Conservation (phyloP, 2,113 vertebrate genomes). For the Corythornis madagascariensis region DNA sequence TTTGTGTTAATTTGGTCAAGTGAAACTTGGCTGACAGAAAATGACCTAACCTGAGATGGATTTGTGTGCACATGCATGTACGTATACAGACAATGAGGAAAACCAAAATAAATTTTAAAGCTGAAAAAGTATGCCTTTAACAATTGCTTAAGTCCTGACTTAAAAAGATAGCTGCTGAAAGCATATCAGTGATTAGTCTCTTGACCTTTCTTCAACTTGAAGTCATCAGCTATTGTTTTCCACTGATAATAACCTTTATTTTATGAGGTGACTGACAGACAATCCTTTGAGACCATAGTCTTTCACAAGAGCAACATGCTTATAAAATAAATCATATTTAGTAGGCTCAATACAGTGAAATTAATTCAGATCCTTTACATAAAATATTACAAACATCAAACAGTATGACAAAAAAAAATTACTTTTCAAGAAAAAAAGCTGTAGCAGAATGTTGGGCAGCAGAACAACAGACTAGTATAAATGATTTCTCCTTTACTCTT, state of each 20-base stretch:
- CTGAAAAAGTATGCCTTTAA: conserved; percentile 10
- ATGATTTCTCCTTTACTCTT: not conserved
- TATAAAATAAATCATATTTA: conserved; percentile 26
- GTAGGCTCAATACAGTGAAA: conserved; percentile 8
- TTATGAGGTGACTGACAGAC: conserved; percentile 50
- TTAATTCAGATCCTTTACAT: conserved; percentile 37
- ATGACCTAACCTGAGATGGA: not conserved
- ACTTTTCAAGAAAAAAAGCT: not conserved
- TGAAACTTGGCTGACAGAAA: not conserved
- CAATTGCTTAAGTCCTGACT: conserved; percentile 2
- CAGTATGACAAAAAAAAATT: not conserved
- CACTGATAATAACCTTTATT: conserved; percentile 63
- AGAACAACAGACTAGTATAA: not conserved
- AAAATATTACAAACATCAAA: conserved; percentile 16
- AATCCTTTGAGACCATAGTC: not conserved
- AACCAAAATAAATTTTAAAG: not conserved
- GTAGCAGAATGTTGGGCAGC: not conserved
- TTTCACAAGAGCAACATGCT: conserved; percentile 25
- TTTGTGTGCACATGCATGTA: not conserved
- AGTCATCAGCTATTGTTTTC: conserved; percentile 32
- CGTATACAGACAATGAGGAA: not conserved
- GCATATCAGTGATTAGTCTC: conserved; percentile 53
- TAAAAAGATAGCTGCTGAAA: conserved; percentile 46
- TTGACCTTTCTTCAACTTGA: conserved; percentile 57
- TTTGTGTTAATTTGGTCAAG: not conserved